Conservation (phyloP, 2,888 invertebrate genomes). For the Seira sanloemensis region DNA sequence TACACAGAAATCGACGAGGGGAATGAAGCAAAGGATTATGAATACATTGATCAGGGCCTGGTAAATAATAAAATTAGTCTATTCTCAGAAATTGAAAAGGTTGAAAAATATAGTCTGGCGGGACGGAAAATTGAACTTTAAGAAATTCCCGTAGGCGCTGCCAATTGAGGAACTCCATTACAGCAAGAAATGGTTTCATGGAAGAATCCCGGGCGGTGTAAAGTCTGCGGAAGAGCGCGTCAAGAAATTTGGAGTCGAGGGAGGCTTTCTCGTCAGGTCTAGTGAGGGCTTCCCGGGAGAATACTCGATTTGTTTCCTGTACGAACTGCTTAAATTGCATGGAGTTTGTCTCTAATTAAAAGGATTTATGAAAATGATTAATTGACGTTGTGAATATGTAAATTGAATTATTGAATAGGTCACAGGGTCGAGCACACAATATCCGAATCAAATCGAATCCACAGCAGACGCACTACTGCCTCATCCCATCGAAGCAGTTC, state of each 20-base stretch:
- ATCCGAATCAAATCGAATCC: slow-evolving; percentile 93
- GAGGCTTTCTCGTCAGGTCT: slow-evolving; percentile 93
- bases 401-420: slow-evolving; percentile 75
- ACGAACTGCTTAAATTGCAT: no score
- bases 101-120: no score
- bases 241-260: slow-evolving; percentile 89
- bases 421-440: slow-evolving; percentile 91
- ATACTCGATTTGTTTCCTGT: slow-evolving; percentile 95
- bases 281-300: slow-evolving; percentile 97
- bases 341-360: slow-evolving; percentile 64
- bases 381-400: not conserved
- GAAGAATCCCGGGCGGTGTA: slow-evolving; percentile 86
- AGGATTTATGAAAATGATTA: not conserved
- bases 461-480: slow-evolving; percentile 86
- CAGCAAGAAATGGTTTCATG: slow-evolving; percentile 96
- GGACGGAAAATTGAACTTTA: no score
- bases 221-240: slow-evolving; percentile 82
- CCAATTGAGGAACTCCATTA: slow-evolving; percentile 91
- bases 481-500: slow-evolving; percentile 90
- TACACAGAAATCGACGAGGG: slow-evolving; percentile 74
- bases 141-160: no score
- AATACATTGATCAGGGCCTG: slow-evolving; percentile 80
- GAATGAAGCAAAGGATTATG: slow-evolving; percentile 77
- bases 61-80: no score
- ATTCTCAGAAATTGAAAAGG: no score